Conservation (phyloP, 2,888 invertebrate genomes). For the Callyntrura sp. region DNA sequence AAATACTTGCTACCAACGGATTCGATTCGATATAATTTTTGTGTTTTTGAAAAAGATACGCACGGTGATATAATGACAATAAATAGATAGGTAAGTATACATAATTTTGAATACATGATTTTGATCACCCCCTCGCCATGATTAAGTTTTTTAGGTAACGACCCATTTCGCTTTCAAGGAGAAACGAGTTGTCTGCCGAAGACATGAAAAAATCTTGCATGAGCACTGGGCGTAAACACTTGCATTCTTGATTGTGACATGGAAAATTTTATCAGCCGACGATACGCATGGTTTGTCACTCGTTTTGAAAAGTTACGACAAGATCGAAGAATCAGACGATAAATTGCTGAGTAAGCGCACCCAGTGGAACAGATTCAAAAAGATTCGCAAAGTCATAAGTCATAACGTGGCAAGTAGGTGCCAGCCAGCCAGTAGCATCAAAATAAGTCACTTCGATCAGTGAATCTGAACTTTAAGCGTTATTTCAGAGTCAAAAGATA, state of each 20-base stretch:
- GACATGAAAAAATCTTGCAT: neutral
- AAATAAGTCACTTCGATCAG: neutral
- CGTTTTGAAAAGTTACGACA: slow-evolving; percentile 4
- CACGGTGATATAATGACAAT: too few species aligned
- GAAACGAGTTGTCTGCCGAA: neutral
- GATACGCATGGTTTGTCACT: slow-evolving; percentile 60
- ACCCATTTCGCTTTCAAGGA: slow-evolving; percentile 45
- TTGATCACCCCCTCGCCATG: too few species aligned
- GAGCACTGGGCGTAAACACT: neutral
- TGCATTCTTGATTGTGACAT: slow-evolving; percentile 53
- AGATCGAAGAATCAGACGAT: neutral
- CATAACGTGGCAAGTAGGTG: neutral
- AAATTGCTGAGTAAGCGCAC: slow-evolving; percentile 61
- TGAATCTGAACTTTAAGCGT: too few species aligned
- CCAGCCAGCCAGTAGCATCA: too few species aligned
- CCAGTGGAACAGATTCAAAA: slow-evolving; percentile 54
- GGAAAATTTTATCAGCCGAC: slow-evolving; percentile 58
- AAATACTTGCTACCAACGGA: too few species aligned
- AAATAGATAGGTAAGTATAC: too few species aligned
- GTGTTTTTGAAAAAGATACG: too few species aligned
- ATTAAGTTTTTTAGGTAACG: too few species aligned
- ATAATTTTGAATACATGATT: too few species aligned
- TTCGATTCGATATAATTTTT: too few species aligned
- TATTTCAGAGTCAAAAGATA: too few species aligned
- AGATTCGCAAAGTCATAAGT: slow-evolving; percentile 49